phyloP scores from a whole-genome alignment of 2,888 invertebrate genomes.

The Seira sanloemensis region DNA sequence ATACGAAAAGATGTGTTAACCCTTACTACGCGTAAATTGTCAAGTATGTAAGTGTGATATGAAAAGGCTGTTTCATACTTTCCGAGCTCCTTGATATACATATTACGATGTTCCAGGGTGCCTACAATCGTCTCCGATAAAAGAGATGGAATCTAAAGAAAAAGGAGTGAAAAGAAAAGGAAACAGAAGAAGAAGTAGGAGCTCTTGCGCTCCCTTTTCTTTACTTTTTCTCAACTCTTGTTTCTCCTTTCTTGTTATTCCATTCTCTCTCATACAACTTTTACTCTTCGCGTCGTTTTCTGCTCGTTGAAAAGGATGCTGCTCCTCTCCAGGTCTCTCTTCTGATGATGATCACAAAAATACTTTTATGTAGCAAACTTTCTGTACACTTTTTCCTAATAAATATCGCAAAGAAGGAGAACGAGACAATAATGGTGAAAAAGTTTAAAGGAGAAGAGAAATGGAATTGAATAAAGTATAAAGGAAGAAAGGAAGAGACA shows the following conservation, averaged over 20 bases:
- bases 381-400: conserved; percentile 55
- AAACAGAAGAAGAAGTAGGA: conserved; percentile 47
- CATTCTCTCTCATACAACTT: conserved; percentile 46
- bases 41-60: no score
- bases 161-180: conserved; percentile 36
- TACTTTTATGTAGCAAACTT: conserved; percentile 61
- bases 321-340: conserved; percentile 18
- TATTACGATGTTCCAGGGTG: no score
- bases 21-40: no score
- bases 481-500: conserved; percentile 15
- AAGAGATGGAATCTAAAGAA: conserved; percentile 37
- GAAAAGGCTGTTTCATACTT: no score
- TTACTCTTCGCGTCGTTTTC: conserved; percentile 40
- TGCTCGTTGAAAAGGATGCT: conserved; percentile 17
- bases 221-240: conserved; percentile 53
- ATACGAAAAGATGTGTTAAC: no score
- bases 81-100: no score
- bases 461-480: conserved; percentile 25
- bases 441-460: conserved; percentile 36
- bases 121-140: no score
- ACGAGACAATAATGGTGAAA: conserved; percentile 30
- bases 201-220: conserved; percentile 51
- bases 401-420: conserved; percentile 45
- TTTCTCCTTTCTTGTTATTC: conserved; percentile 34
- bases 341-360: no score